These are phyloP conservation scores for Cetonia aurata DNA, from an alignment of 2,888 invertebrate genomes.

Conservation along the genomic window DNA sequence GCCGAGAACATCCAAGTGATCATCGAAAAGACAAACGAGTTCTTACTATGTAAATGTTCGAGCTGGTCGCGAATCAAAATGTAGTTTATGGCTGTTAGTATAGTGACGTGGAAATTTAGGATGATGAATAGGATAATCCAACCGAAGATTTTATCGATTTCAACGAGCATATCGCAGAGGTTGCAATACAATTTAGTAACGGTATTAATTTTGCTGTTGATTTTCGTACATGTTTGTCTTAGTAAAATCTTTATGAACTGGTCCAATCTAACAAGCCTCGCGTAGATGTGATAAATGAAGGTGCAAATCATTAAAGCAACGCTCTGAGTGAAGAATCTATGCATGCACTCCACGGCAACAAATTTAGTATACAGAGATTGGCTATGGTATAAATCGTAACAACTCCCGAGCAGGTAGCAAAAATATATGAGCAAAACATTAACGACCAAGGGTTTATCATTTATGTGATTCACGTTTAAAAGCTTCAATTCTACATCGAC, in stretches of 20 bases:
- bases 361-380: not conserved
- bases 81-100: not conserved
- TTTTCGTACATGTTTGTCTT: not conserved
- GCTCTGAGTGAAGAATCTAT: not conserved
- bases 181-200: not conserved
- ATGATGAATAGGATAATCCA: slow-evolving; percentile 11
- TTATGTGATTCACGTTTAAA: not conserved
- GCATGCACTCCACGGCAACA: not conserved
- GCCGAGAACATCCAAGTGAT: not conserved
- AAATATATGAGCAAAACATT: not conserved
- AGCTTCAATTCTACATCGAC: not conserved
- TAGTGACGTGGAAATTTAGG: not conserved
- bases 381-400: not conserved
- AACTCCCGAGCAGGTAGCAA: not conserved
- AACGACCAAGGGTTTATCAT: not conserved
- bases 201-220: not conserved
- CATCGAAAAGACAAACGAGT: not conserved
- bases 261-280: slow-evolving; percentile 6
- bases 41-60: not conserved
- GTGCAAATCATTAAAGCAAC: not conserved
- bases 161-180: slow-evolving; percentile 2
- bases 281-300: not conserved
- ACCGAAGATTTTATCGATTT: not conserved
- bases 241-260: not conserved
- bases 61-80: not conserved